Base-by-base conservation (phyloP, 53 echinoderm and acorn worm genomes). In the Mesocentrotus franciscanus region DNA sequence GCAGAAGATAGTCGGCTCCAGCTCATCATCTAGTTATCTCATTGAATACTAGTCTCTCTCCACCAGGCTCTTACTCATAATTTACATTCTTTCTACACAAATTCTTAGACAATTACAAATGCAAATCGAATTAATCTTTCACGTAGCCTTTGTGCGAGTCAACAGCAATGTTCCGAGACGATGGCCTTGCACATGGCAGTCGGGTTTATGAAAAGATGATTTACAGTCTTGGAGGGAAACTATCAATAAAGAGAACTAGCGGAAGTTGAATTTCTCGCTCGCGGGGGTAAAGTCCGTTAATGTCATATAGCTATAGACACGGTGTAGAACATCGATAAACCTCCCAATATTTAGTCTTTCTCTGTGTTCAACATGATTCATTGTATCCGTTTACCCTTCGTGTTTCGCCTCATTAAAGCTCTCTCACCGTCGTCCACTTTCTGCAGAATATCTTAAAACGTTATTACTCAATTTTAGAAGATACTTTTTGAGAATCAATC, bases 311-410 rank as follows among this genome's bases (percentile, higher is more conserved):
- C 42, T 42, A 92, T 27, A 92, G 92, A 92, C 92, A 92, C 74
- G n/a, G 92, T 92, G 92, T 92, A 92, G 32, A 92, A 92, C 92
- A 92, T 92, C 74, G 92, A 92, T 92, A 92, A 92, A 66, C 68
- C 58, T 75, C 56, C 66, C 75, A 71, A 72, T 92, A 92, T 64
- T 92, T 92, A 92, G 92, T 92, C 90, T 72, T 74, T 92, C 92
- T 92, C 92, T 92, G 74, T 92, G 92, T 92, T 92, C 56, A 74
- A 92, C 92, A 92, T 92, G 92, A 92, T 92, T 92, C 92, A 92
- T 72, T 92, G 92, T 68, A 92, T 92, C 92, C 92, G 92, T n/a
- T 49, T 56, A 33, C 90, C 26, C 22, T 90, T 26, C 59, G 29
- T 60, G 22, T 75, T 92, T 39, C 39, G 14, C 56, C 26, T 26